These are phyloP conservation scores for Aricia artaxerxes DNA, from an alignment of 2,888 invertebrate species.

Conservation along the genomic window DNA sequence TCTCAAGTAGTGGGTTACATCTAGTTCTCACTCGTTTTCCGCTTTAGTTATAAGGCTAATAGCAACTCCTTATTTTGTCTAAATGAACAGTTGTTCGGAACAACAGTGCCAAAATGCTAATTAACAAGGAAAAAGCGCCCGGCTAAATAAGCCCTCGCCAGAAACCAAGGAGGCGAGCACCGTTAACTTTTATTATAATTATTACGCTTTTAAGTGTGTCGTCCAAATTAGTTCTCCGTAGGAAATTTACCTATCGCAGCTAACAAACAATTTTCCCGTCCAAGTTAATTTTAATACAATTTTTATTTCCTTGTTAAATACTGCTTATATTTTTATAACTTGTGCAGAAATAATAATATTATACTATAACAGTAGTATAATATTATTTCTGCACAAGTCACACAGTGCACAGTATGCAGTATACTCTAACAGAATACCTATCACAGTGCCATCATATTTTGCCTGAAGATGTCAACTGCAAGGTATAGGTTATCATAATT, in stretches of 20 bases:
- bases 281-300: not conserved
- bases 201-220: conserved; percentile 73
- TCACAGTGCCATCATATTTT: too few species aligned
- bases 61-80: conserved; percentile 43
- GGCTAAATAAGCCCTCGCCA: conserved; percentile 73
- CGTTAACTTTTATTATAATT: conserved; percentile 75
- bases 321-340: not conserved
- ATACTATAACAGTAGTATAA: too few species aligned
- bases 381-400: too few species aligned
- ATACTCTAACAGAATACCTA: too few species aligned
- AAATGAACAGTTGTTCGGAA: conserved; percentile 66
- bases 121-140: conserved; percentile 67
- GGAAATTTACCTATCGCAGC: conserved; percentile 21
- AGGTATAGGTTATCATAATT: too few species aligned
- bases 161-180: conserved; percentile 72
- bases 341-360: not conserved
- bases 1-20: not conserved
- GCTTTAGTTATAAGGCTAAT: not conserved
- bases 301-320: not conserved
- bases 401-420: too few species aligned
- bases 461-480: too few species aligned
- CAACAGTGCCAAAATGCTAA: conserved; percentile 77
- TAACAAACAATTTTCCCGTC: conserved; percentile 11
- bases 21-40: not conserved
- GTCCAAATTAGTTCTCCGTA: conserved; percentile 75